Percentiles rank a stretch among this genome's conserved stretches.
These are phyloP conservation scores for Cladorhizidae sp. DNA, from an alignment of 37 sponge, comb jelly and placozoan species.

Conservation along the genomic window DNA sequence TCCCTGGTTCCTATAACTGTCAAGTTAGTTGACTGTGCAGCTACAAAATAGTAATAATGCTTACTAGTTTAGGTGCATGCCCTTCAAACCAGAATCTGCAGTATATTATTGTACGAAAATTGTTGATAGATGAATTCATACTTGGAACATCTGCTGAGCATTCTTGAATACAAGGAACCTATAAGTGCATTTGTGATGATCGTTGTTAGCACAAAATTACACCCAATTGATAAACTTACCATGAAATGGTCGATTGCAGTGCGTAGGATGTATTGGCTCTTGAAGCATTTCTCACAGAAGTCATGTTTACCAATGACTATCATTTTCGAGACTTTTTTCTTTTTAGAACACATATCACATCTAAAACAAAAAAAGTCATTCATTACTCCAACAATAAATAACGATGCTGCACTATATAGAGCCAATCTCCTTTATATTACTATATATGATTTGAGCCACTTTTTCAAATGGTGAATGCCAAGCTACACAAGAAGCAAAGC, in stretches of 20 bases:
- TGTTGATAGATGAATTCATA: constrained; percentile 6
- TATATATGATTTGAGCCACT: not conserved
- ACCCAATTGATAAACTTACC: constrained; percentile 35
- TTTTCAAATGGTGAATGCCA: not conserved
- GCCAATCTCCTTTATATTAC: not conserved
- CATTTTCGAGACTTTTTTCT: constrained; percentile 24
- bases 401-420: not conserved
- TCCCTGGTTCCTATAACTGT: not conserved
- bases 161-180: constrained; percentile 67
- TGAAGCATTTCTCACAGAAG: constrained; percentile 61
- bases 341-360: constrained; percentile 56
- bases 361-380: constrained; percentile 14
- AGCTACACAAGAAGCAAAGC: no score
- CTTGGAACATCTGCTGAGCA: constrained; percentile 55
- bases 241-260: constrained; percentile 77
- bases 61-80: not conserved
- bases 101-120: not conserved
- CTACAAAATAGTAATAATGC: no score
- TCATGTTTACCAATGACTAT: constrained; percentile 42
- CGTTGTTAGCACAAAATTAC: not conserved
- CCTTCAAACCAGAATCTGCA: not conserved
- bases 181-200: not conserved
- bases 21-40: no score
- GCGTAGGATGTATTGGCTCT: constrained; percentile 46
- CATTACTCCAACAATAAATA: not conserved